Evolutionary conservation across 2,797 vertebrate species (phyloP).

Genomic region (Coccyzus lansbergi): DNA sequence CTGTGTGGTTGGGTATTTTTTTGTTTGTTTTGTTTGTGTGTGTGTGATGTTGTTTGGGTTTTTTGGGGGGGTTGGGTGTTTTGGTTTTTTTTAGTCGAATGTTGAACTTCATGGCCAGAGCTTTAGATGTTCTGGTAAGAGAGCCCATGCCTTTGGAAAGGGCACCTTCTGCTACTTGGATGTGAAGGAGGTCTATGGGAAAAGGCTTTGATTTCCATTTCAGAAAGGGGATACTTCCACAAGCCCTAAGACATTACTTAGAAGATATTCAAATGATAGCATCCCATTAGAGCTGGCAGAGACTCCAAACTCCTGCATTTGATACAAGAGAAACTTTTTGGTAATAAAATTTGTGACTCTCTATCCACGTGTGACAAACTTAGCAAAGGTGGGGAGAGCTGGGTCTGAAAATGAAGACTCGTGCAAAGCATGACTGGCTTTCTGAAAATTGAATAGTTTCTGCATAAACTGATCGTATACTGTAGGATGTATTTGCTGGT

Average conservation of each 20-base stretch:
- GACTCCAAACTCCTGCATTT: background rate
- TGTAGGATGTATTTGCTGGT: background rate
- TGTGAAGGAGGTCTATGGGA: background rate
- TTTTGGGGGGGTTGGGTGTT: no score
- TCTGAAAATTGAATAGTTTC: background rate
- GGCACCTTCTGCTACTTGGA: background rate
- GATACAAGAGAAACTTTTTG: background rate
- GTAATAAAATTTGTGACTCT: background rate
- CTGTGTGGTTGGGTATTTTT: background rate
- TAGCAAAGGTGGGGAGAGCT: background rate
- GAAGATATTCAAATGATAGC: background rate
- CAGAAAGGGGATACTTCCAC: background rate
- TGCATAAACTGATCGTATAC: slow-evolving; percentile 4
- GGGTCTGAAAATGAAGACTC: slow-evolving; percentile 19
- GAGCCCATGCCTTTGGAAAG: background rate
- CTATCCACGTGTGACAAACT: background rate
- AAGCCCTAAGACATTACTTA: background rate
- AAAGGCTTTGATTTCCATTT: slow-evolving; percentile 7
- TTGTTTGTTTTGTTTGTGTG: background rate
- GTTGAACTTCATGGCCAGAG: background rate
- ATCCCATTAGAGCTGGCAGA: background rate
- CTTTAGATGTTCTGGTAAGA: background rate
- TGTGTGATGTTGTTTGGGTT: background rate
- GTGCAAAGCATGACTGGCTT: background rate
- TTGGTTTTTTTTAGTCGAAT: background rate